Evolutionary conservation across 1,140 invertebrate species (phyloP), one percentile per base, ranked within the genome.

Genomic region (Cecropterus lyciades): DNA sequence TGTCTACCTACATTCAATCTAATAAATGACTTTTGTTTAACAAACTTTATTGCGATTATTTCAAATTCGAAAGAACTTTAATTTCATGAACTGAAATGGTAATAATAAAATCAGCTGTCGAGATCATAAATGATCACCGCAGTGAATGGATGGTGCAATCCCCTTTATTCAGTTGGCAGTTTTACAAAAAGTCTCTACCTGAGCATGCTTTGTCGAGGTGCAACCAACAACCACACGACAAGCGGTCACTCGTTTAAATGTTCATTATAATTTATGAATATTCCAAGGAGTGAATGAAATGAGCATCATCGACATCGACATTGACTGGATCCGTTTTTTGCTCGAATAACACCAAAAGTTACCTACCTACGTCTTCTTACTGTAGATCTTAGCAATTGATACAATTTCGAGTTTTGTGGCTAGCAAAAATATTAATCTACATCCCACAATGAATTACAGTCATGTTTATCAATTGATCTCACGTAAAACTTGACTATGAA

Each of bases 151-250:
- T 56, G 48, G 56, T 59, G 56, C 56, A 59, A 59, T 24, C 42
- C 42, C 56, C 8, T 45, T 59, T 59, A 59, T 59, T 27, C 40
- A 2, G 55, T 15, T 46, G 56, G 14, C 42, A 59, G 24, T 16
- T 33, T 46, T 6, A 57, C 40, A 59, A 59, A 59, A 57, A 56
- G 13, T 62, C 27, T 71, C 69, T 71, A 71, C 64, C 69, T 71
- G 69, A 59, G 49, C 43, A 40, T 57, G 33, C 27, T 62, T 64
- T 70, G 64, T 66, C 51, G 49, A 67, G 51, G 24, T 55, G 69
- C 56, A 67, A 66, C 13, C 45, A 20, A 27, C 52, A 59, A 67
- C 69, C 69, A 48, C 69, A 64, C 37, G 49, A 67, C 65, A 67
- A 67, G 67, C 42, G 69, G 43, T 48, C 43, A 60, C 24, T 60